Conservation (phyloP, 2,113 vertebrate species). For the Chaetorhynchus papuensis region DNA sequence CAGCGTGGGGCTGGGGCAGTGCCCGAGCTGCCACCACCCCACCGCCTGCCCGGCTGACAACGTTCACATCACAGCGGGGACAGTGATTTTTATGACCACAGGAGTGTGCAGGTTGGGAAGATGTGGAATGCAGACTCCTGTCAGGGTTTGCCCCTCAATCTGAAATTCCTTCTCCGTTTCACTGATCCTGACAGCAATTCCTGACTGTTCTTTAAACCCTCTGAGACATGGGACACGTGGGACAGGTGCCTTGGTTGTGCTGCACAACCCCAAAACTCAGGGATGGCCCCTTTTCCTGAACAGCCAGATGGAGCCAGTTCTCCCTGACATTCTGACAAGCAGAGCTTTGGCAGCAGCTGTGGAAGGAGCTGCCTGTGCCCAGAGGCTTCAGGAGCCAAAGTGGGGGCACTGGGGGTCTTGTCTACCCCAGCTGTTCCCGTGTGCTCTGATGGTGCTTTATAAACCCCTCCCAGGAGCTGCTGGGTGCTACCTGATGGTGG, state of each 20-base stretch:
- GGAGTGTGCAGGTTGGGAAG: not conserved
- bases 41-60: not conserved
- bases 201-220: not conserved
- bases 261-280: not conserved
- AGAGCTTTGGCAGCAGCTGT: not conserved
- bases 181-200: not conserved
- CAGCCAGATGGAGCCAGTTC: accelerated
- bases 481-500: accelerated
- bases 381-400: not conserved
- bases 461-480: not conserved
- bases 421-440: not conserved
- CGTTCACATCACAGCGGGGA: not conserved
- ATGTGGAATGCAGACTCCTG: accelerated
- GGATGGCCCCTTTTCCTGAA: not conserved
- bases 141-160: not conserved
- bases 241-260: not conserved
- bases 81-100: accelerated
- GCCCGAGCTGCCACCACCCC: accelerated
- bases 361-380: not conserved
- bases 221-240: no score
- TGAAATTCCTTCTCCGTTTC: not conserved
- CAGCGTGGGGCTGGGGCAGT: accelerated
- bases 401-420: no score
- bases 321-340: not conserved
- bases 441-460: not conserved